A percentile compares a stretch with the other conserved stretches of the same genome.
Conservation (phyloP, 2,888 invertebrate species). For the Endomychus coccineus region DNA sequence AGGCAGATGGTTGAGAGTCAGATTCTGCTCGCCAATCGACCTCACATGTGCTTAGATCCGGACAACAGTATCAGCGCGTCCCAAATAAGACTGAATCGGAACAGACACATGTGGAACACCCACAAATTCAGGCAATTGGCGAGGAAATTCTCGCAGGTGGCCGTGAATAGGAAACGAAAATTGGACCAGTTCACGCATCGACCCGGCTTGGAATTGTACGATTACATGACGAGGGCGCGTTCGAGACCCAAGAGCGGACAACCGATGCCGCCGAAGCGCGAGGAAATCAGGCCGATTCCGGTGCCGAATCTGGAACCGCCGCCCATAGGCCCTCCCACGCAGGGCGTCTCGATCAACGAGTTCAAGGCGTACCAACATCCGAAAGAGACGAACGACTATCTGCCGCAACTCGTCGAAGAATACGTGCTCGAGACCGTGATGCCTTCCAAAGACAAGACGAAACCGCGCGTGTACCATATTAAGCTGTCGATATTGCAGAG, state of each 20-base stretch:
- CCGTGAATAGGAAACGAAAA: slow-evolving; percentile 82
- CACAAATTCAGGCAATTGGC: slow-evolving; percentile 68
- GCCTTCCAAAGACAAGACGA: slow-evolving; percentile 44
- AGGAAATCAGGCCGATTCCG: slow-evolving; percentile 57
- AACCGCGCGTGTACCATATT: slow-evolving; percentile 61
- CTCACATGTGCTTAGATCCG: slow-evolving; percentile 84
- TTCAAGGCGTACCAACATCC: slow-evolving; percentile 43
- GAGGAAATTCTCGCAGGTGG: slow-evolving; percentile 66
- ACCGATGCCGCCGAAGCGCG: slow-evolving; percentile 48
- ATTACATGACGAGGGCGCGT: slow-evolving; percentile 52
- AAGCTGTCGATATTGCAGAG: slow-evolving; percentile 81
- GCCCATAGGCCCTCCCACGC: slow-evolving; percentile 50
- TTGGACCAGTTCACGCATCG: slow-evolving; percentile 76
- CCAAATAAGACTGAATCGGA: slow-evolving; percentile 68
- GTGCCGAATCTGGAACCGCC: slow-evolving; percentile 57
- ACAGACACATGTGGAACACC: slow-evolving; percentile 66
- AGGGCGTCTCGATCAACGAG: slow-evolving; percentile 34
- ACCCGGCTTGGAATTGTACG: slow-evolving; percentile 69
- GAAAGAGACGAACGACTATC: slow-evolving; percentile 43
- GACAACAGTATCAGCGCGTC: slow-evolving; percentile 72
- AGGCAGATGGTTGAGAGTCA: slow-evolving; percentile 74
- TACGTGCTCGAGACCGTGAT: slow-evolving; percentile 82
- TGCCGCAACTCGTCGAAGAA: slow-evolving; percentile 75
- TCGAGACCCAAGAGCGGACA: slow-evolving; percentile 43
- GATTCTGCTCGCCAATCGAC: slow-evolving; percentile 75